Conservation (phyloP, 2,888 invertebrate genomes). For the Plebejus melissa region DNA sequence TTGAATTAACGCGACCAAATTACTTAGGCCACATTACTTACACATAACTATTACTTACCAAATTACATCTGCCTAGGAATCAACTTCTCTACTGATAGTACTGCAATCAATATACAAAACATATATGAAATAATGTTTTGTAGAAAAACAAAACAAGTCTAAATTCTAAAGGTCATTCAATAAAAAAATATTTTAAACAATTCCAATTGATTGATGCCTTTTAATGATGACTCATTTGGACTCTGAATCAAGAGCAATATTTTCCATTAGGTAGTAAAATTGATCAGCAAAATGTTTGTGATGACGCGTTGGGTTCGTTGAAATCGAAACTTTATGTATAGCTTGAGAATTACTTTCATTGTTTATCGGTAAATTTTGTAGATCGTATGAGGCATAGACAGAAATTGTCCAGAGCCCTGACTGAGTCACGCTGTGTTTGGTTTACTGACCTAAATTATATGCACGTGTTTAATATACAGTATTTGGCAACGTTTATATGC, state of each 20-base stretch:
- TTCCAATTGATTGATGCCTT: neutral
- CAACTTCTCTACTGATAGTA: too few relatives aligned
- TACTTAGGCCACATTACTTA: too few relatives aligned
- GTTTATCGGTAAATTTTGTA: conserved; percentile 8
- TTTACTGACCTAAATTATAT: conserved; percentile 19
- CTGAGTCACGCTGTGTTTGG: conserved; percentile 23
- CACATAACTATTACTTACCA: too few relatives aligned
- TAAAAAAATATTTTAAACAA: neutral
- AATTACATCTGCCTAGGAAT: too few relatives aligned
- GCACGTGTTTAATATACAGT: conserved; percentile 21
- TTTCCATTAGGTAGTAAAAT: neutral
- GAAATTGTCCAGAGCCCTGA: conserved; percentile 23
- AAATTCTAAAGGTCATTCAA: too few relatives aligned
- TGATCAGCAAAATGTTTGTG: neutral
- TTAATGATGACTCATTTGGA: neutral
- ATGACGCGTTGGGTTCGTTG: neutral
- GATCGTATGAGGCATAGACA: neutral
- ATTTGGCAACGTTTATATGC: conserved; percentile 17
- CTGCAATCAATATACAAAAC: too few relatives aligned
- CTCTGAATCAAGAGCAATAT: neutral
- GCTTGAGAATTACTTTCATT: neutral
- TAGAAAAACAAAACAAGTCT: neutral
- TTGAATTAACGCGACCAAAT: too few relatives aligned
- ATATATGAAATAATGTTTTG: neutral
- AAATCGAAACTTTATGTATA: neutral